Conservation (phyloP, 2,113 vertebrate species). For the Nesospiza acunhae region DNA sequence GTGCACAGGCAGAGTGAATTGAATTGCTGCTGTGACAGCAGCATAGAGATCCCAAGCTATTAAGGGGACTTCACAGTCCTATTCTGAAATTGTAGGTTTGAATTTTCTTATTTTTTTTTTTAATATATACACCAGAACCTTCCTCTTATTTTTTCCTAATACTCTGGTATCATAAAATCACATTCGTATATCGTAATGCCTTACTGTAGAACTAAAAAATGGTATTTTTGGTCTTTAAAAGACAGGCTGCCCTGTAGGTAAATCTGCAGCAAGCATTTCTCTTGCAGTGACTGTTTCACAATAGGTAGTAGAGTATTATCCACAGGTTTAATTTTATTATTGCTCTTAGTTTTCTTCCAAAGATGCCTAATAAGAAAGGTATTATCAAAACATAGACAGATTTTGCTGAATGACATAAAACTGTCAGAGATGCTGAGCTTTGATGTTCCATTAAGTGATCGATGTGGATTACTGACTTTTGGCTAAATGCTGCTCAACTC, state of each 20-base stretch:
- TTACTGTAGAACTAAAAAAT: background rate
- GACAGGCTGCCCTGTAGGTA: background rate
- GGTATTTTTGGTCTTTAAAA: background rate
- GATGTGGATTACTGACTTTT: constrained; percentile 87
- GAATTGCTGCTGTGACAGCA: background rate
- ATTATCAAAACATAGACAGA: constrained; percentile 83
- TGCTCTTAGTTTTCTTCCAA: constrained; percentile 69
- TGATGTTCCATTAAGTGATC: constrained; percentile 98
- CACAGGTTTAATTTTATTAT: constrained; percentile 73
- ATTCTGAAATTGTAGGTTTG: background rate
- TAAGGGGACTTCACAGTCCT: background rate
- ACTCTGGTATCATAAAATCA: background rate
- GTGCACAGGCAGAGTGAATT: background rate
- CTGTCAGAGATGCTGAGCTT: constrained; percentile 86
- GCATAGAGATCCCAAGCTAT: background rate
- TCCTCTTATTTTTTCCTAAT: background rate
- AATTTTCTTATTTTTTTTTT: background rate
- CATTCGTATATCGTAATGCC: background rate
- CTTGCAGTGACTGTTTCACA: constrained; percentile 12
- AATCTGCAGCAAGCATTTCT: background rate
- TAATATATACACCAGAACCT: background rate
- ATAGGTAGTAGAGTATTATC: constrained; percentile 54
- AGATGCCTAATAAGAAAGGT: constrained; percentile 76
- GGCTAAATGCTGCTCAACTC: constrained; percentile 85
- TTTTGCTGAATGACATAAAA: constrained; percentile 90